Evolutionary conservation across 1,140 invertebrate genomes (phyloP).

Genomic region (Diplogasteroides magnus): DNA sequence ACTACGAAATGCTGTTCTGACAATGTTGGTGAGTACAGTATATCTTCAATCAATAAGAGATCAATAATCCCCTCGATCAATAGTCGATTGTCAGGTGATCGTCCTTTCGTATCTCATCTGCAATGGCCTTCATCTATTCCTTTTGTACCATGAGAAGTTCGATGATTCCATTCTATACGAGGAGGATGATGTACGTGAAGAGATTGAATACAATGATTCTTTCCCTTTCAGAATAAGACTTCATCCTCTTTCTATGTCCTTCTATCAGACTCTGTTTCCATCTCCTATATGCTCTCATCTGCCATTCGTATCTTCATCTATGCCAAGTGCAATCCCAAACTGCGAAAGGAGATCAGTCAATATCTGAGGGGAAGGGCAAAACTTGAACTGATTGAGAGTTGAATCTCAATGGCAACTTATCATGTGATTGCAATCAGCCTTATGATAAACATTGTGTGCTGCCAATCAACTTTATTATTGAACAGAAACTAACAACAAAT

Average conservation of each 20-base stretch:
- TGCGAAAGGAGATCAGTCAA: slow-evolving; percentile 25
- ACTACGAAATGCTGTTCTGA: slow-evolving; percentile 25
- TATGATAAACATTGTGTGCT: not conserved
- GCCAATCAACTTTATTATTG: not conserved
- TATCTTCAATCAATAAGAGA: no score
- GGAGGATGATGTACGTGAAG: not conserved
- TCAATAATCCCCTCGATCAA: no score
- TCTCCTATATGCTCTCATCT: slow-evolving; percentile 26
- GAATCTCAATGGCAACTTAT: not conserved
- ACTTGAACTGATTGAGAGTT: not conserved
- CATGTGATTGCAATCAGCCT: not conserved
- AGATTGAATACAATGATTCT: no score
- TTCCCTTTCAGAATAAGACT: no score
- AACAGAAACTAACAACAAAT: no score
- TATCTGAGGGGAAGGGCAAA: slow-evolving; percentile 4
- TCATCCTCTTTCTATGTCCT: not conserved
- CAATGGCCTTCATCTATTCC: slow-evolving; percentile 7
- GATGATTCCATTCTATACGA: not conserved
- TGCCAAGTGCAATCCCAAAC: slow-evolving; percentile 27
- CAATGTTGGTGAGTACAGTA: no score
- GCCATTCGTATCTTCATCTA: slow-evolving; percentile 28
- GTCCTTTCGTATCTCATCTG: slow-evolving; percentile 29
- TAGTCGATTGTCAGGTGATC: no score
- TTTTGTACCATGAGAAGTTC: not conserved
- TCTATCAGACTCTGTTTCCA: slow-evolving; percentile 26